These are phyloP conservation scores for Neolamprologus longior DNA, from an alignment of 2,113 vertebrate genomes.

Conservation along the genomic window DNA sequence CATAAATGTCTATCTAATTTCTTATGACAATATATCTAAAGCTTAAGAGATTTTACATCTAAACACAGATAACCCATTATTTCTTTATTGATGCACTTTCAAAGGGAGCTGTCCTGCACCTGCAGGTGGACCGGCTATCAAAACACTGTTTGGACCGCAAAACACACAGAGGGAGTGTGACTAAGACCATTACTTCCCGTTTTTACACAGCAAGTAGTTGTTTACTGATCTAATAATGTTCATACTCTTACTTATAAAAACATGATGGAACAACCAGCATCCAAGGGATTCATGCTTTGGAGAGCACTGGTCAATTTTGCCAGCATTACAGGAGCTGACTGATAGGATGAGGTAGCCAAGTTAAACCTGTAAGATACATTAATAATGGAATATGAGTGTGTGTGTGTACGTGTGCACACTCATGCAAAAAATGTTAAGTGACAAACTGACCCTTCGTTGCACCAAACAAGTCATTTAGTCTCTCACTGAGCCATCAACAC, in stretches of 20 bases:
- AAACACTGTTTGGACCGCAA: background rate
- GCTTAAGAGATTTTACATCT: background rate
- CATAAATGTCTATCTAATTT: background rate
- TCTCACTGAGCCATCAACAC: background rate
- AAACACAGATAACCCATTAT: background rate
- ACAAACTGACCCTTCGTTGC: slow-evolving; percentile 28
- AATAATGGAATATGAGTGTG: slow-evolving; percentile 7
- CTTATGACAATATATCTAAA: background rate
- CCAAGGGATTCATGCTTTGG: background rate
- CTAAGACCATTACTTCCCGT: background rate
- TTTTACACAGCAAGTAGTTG: background rate
- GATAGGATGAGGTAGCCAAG: background rate
- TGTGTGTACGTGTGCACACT: background rate
- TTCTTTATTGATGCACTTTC: background rate
- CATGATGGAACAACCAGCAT: background rate
- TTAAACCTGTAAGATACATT: background rate
- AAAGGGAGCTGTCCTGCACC: background rate
- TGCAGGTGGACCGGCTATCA: background rate
- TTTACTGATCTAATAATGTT: background rate
- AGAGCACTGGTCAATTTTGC: background rate
- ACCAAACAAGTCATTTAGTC: background rate
- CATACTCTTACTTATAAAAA: background rate
- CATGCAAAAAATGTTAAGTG: slow-evolving; percentile 33
- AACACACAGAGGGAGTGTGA: background rate
- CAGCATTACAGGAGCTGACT: background rate